These are phyloP conservation scores for Gallinago stenura DNA, from an alignment of 2,797 vertebrate genomes.

Conservation along the genomic window DNA sequence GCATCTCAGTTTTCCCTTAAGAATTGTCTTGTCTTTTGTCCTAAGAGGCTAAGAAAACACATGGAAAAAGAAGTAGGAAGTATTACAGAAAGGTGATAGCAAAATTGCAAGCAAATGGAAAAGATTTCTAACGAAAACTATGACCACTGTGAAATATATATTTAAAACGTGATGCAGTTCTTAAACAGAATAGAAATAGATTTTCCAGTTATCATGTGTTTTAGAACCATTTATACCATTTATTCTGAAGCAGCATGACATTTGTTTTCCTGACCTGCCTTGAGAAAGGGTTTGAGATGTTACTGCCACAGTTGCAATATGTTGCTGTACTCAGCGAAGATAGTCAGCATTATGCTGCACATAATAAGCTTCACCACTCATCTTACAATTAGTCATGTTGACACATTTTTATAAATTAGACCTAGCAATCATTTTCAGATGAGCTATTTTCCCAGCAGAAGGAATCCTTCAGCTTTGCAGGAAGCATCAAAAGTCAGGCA, in stretches of 20 bases:
- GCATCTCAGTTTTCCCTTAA: constrained; percentile 26
- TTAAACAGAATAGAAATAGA: constrained; percentile 24
- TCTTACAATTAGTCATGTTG: constrained; percentile 70
- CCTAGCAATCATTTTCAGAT: constrained; percentile 29
- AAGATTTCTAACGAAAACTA: background rate
- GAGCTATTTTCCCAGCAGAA: constrained; percentile 51
- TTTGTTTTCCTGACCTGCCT: constrained; percentile 48
- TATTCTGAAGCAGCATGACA: constrained; percentile 31
- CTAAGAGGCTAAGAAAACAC: background rate
- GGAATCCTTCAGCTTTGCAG: constrained; percentile 25
- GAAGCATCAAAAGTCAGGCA: background rate
- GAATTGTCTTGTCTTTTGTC: constrained; percentile 18
- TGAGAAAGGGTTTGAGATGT: constrained; percentile 26
- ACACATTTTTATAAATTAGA: constrained; percentile 62
- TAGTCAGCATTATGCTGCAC: constrained; percentile 19
- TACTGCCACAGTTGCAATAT: constrained; percentile 37
- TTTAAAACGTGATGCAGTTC: constrained; percentile 4
- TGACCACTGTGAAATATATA: background rate
- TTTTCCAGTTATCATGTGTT: constrained; percentile 1
- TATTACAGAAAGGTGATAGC: background rate
- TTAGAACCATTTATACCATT: constrained; percentile 14
- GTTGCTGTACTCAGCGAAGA: background rate
- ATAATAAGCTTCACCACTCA: constrained; percentile 51
- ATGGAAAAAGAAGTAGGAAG: background rate
- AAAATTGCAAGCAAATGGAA: constrained; percentile 6